Evolutionary conservation across 2,888 invertebrate genomes (phyloP).

Genomic region (Oxystoma pomonae): DNA sequence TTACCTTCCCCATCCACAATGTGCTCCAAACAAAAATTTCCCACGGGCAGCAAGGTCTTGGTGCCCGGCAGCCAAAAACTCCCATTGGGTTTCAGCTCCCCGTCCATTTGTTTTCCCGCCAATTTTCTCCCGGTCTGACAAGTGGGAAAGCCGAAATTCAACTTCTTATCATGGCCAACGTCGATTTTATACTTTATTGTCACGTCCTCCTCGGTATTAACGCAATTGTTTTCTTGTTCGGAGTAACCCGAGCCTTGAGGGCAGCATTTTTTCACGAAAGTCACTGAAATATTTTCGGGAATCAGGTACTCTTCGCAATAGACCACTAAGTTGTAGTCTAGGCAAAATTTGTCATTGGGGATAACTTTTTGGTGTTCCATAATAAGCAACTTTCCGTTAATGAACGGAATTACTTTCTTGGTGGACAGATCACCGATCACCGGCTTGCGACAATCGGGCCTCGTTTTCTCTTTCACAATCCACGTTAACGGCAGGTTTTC

Average conservation of each 20-base stretch:
- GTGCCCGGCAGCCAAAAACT: constrained; percentile 50
- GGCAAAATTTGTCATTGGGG: constrained; percentile 61
- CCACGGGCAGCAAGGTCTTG: constrained; percentile 44
- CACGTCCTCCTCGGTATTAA: constrained; percentile 37
- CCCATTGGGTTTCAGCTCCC: constrained; percentile 53
- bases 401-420: constrained; percentile 45
- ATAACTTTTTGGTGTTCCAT: constrained; percentile 50
- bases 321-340: constrained; percentile 61
- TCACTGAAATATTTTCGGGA: constrained; percentile 33
- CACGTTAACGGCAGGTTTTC: constrained; percentile 45
- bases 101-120: constrained; percentile 54
- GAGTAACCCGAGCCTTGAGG: constrained; percentile 60
- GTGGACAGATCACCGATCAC: constrained; percentile 31
- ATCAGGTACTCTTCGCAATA: constrained; percentile 52
- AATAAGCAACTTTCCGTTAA: constrained; percentile 61
- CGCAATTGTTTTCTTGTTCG: constrained; percentile 53
- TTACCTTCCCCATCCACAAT: constrained; percentile 46
- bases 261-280: constrained; percentile 65
- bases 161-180: constrained; percentile 35
- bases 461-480: constrained; percentile 43
- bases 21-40: constrained; percentile 49
- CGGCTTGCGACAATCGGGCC: constrained; percentile 40
- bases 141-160: constrained; percentile 40
- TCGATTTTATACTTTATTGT: constrained; percentile 34
- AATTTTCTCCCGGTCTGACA: constrained; percentile 50